phyloP scores from a whole-genome alignment of 2,113 vertebrate genomes.

The Pavo muticus region DNA sequence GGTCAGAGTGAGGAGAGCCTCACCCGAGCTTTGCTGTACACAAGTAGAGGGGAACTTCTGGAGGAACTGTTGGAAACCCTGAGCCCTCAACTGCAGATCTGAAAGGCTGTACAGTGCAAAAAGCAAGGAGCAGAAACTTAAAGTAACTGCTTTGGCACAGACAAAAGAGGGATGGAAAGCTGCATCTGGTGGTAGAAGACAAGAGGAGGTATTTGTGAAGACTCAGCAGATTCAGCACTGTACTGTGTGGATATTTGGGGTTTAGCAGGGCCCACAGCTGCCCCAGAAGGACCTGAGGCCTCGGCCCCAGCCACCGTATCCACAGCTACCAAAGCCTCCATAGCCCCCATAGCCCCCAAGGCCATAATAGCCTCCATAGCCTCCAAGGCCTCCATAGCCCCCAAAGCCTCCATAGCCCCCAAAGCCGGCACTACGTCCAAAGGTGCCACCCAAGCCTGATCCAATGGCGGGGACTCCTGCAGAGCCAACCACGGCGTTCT shows the following conservation, averaged over 20 bases:
- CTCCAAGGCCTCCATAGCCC: too few relatives aligned
- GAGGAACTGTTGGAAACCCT: not conserved
- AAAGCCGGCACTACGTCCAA: not conserved
- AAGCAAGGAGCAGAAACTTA: not conserved
- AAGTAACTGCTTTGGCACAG: not conserved
- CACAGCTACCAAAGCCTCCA: not conserved
- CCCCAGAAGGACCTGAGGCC: not conserved
- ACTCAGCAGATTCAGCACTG: fast-evolving
- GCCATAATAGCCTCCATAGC: too few relatives aligned
- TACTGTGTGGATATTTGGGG: not conserved
- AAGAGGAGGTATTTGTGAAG: too few relatives aligned
- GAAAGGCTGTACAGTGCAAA: too few relatives aligned
- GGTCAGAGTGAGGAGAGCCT: not conserved
- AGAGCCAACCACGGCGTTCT: not conserved
- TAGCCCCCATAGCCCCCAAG: not conserved
- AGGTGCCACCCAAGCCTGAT: not conserved
- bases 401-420: too few relatives aligned
- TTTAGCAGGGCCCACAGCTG: not conserved
- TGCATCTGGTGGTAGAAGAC: not conserved
- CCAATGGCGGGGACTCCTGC: not conserved
- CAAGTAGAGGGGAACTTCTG: not conserved
- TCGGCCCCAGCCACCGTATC: not conserved
- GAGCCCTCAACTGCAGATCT: not conserved
- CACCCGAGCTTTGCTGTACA: too few relatives aligned
- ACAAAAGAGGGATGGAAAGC: not conserved